Conservation (phyloP, 2,888 invertebrate species). For the Beris chalybata region DNA sequence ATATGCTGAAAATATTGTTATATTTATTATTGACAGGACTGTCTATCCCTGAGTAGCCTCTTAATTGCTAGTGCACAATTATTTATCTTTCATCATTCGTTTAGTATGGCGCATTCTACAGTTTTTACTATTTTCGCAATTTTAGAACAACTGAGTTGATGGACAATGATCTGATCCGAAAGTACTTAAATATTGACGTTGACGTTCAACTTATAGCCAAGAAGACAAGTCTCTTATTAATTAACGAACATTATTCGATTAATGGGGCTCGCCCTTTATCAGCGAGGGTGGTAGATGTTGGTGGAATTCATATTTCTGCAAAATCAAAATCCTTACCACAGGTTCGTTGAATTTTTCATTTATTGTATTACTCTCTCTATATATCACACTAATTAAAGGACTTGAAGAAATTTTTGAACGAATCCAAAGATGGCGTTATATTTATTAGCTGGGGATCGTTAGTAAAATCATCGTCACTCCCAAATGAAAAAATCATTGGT, state of each 20-base stretch:
- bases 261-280: conserved; percentile 52
- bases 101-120: too few relatives aligned
- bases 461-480: conserved; percentile 67
- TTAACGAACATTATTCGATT: conserved; percentile 57
- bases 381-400: conserved; percentile 55
- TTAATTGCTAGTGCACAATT: too few relatives aligned
- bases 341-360: not conserved
- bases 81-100: too few relatives aligned
- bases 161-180: conserved; percentile 45
- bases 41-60: too few relatives aligned
- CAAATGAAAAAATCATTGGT: conserved; percentile 60
- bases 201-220: conserved; percentile 49
- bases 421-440: conserved; percentile 67
- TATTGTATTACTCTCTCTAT: not conserved
- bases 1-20: too few relatives aligned
- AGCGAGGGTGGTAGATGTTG: conserved; percentile 55
- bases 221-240: conserved; percentile 45
- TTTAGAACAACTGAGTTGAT: conserved; percentile 40
- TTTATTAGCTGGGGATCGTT: conserved; percentile 79
- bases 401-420: conserved; percentile 66
- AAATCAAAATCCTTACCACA: not conserved
- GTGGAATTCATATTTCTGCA: conserved; percentile 53
- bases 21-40: too few relatives aligned
- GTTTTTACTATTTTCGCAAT: not conserved
- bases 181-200: conserved; percentile 57